Base-by-base conservation (phyloP, 2,797 vertebrate genomes). In the Crax fasciolata region DNA sequence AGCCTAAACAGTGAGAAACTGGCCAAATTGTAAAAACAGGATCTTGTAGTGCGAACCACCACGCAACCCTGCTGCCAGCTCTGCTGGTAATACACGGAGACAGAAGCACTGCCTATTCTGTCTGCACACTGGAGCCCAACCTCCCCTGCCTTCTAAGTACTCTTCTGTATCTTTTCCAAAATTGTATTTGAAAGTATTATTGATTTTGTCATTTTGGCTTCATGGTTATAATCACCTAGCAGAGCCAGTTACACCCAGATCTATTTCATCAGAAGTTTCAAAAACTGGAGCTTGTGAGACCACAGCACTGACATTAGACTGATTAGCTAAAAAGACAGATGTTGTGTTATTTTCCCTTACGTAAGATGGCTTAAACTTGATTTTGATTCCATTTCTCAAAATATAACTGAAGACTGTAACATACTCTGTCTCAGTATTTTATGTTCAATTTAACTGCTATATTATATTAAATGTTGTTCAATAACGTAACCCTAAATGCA, bases 191-290 rank as follows among this genome's bases (percentile, higher is more conserved):
- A 91, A 95, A 95, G 94, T 87, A 94, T 91, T 93, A 96, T 93
- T 95, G 95, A 97, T 96, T 96, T 96, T 96, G 91, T 76, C 39
- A 96, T 95, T 95, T 92, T 78, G 46, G 73, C 87, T 89, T 75
- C 52, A 91, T 32, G 39, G 65, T 78, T 93, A 90, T 65, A 86
- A 70, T 88, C 48, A 73, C 52, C 76, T 87, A 91, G 61, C 63
- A 91, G 70, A 91, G 62, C 27, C 62, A 84, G 74, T 21, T 63
- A 79, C 27, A 73, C 72, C n/a, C 43, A 88, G 41, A 52, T 87
- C 21, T 52, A 67, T 65, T 38, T 41, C 67, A 79, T 2, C 18
- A 70, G 84, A 93, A 86, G 94, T 89, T 85, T 88, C 1, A 5
- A 85, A 84, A 96, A 62, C n/a, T 55, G 55, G 39, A 92, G 41